Evolutionary conservation across 2,797 vertebrate species (phyloP).

Genomic region (Parauchenoglanis ngamensis): DNA sequence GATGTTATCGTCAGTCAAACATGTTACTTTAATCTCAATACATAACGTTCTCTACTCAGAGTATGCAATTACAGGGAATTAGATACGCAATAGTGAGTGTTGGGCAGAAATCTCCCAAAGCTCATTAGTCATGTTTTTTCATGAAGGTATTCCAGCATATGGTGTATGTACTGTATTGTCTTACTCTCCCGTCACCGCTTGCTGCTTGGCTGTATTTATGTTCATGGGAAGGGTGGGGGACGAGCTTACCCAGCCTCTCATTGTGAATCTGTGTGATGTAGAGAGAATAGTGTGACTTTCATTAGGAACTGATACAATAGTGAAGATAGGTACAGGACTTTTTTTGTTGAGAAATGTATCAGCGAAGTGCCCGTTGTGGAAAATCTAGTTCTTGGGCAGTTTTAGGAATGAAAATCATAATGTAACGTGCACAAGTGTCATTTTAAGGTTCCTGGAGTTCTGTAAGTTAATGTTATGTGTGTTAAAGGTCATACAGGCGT

Average conservation of each 20-base stretch:
- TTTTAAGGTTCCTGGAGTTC: conserved; percentile 72
- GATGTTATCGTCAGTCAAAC: neutral
- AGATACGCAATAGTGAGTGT: neutral
- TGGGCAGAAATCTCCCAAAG: neutral
- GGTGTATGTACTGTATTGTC: conserved; percentile 53
- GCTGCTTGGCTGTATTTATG: conserved; percentile 66
- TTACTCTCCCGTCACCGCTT: conserved; percentile 54
- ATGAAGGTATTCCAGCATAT: conserved; percentile 29
- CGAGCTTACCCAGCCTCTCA: conserved; percentile 63
- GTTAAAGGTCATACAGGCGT: conserved; percentile 52
- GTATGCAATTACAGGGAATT: conserved; percentile 9
- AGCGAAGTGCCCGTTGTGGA: conserved; percentile 75
- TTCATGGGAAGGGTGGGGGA: conserved; percentile 36
- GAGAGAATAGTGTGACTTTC: conserved; percentile 66
- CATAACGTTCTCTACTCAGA: conserved; percentile 29
- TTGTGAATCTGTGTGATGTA: conserved; percentile 67
- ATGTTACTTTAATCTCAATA: neutral
- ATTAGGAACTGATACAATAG: conserved; percentile 70
- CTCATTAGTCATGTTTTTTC: conserved; percentile 21
- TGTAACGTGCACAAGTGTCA: conserved; percentile 61
- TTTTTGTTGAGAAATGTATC: conserved; percentile 62
- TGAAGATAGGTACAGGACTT: conserved; percentile 70
- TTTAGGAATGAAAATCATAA: conserved; percentile 54
- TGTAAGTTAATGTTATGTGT: conserved; percentile 47
- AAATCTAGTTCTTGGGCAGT: conserved; percentile 43